Evolutionary conservation across 2,888 invertebrate genomes (phyloP).

Genomic region (Phengaris arion): DNA sequence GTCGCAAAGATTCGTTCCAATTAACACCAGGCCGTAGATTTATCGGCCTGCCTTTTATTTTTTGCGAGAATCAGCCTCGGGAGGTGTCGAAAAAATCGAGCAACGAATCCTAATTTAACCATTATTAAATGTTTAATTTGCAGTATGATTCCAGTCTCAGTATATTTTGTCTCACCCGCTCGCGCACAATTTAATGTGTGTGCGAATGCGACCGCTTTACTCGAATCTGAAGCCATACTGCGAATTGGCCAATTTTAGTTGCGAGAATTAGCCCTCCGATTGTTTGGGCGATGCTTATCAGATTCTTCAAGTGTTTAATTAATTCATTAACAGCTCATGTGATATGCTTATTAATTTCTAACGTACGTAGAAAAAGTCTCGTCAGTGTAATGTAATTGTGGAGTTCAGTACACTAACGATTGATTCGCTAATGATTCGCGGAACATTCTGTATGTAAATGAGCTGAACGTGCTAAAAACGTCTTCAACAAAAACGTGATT

Average conservation of each 20-base stretch:
- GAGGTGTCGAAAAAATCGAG: conserved; percentile 56
- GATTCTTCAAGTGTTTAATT: neutral
- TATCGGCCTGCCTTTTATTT: conserved; percentile 63
- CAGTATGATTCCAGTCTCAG: too few species aligned
- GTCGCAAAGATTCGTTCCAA: conserved; percentile 69
- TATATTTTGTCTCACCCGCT: too few species aligned
- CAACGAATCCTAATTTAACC: conserved; percentile 7
- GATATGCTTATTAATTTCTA: neutral
- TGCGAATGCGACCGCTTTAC: too few species aligned
- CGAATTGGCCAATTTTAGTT: too few species aligned
- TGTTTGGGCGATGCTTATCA: neutral
- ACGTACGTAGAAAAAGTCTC: neutral
- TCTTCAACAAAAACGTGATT: conserved; percentile 47
- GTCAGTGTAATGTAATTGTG: conserved; percentile 1
- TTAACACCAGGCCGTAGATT: conserved; percentile 72
- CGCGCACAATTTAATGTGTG: too few species aligned
- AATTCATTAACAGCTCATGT: neutral
- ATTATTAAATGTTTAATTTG: too few species aligned
- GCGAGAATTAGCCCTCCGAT: neutral
- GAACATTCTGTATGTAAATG: conserved; percentile 71
- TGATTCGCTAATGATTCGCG: conserved; percentile 49
- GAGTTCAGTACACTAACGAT: conserved; percentile 9
- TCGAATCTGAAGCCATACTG: too few species aligned
- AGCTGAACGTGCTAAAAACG: conserved; percentile 52
- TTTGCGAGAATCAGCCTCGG: conserved; percentile 60